A percentile compares a stretch with the other conserved stretches of the same genome.
Evolutionary conservation across 2,113 vertebrate species (phyloP).

Genomic region (Pitta sordida): DNA sequence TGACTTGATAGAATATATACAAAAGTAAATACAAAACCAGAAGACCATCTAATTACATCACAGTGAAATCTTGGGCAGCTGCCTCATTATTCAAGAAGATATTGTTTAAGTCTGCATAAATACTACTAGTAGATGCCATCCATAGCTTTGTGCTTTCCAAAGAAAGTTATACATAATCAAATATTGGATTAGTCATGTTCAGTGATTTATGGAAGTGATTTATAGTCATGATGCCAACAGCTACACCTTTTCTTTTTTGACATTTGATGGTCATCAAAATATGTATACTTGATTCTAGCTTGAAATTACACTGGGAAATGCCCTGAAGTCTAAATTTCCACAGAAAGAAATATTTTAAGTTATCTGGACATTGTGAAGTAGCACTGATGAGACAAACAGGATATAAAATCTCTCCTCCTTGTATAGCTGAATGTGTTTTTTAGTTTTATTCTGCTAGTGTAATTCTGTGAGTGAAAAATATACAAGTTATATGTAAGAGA

Average conservation of each 20-base stretch:
- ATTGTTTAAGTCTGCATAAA: background rate
- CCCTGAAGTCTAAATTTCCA: background rate
- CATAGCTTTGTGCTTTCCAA: background rate
- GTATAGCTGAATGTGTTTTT: background rate
- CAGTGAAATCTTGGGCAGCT: background rate
- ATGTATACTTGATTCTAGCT: background rate
- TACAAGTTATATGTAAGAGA: background rate
- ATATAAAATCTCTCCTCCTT: background rate
- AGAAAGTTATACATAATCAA: background rate
- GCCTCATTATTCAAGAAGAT: background rate
- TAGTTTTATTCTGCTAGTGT: background rate
- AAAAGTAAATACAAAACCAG: background rate
- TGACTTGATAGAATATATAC: background rate
- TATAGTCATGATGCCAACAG: background rate
- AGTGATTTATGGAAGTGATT: background rate
- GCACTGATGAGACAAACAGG: background rate
- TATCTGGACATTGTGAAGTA: background rate
- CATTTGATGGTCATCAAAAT: background rate
- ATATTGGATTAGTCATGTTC: background rate
- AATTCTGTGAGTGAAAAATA: background rate
- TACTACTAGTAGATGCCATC: background rate
- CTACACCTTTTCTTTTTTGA: background rate
- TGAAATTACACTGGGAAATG: background rate
- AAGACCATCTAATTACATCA: background rate
- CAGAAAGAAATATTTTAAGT: background rate